phyloP scores from a whole-genome alignment of 2,797 vertebrate species.

The Malurus leucopterus region DNA sequence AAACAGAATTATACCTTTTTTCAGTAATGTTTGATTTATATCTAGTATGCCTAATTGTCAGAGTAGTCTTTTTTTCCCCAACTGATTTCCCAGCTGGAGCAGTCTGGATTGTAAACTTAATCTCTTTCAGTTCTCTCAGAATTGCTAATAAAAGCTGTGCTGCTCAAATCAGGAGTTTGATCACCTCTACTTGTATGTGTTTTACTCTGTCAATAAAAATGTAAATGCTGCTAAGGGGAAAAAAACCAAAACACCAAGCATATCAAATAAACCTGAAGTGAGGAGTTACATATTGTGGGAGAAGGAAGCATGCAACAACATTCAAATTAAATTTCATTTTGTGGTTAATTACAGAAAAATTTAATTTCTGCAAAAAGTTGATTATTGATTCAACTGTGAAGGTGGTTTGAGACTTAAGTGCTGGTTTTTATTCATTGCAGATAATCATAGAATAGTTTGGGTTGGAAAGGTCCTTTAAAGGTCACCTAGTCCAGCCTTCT shows the following conservation, averaged over 20 bases:
- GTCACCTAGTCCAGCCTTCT: not conserved
- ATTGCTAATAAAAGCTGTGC: not conserved
- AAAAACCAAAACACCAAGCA: fast-evolving
- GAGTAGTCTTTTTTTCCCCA: not conserved
- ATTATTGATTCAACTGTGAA: not conserved
- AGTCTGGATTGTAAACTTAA: not conserved
- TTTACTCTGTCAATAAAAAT: not conserved
- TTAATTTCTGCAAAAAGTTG: not conserved
- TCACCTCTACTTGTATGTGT: not conserved
- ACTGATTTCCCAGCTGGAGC: not conserved
- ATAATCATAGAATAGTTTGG: not conserved
- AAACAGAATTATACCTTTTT: not conserved
- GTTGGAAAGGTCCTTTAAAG: not conserved
- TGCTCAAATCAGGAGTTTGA: not conserved
- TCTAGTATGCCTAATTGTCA: not conserved
- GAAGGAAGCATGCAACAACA: not conserved
- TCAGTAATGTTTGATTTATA: not conserved
- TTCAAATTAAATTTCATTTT: not conserved
- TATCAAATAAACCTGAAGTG: not conserved
- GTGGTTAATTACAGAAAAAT: not conserved
- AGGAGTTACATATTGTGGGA: not conserved
- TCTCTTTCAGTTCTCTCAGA: not conserved
- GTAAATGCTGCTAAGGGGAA: not conserved
- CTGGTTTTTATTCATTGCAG: not conserved
- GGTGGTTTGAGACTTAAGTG: not conserved